phyloP scores from a whole-genome alignment of 2,113 vertebrate species.

The Corythornis vintsioides region DNA sequence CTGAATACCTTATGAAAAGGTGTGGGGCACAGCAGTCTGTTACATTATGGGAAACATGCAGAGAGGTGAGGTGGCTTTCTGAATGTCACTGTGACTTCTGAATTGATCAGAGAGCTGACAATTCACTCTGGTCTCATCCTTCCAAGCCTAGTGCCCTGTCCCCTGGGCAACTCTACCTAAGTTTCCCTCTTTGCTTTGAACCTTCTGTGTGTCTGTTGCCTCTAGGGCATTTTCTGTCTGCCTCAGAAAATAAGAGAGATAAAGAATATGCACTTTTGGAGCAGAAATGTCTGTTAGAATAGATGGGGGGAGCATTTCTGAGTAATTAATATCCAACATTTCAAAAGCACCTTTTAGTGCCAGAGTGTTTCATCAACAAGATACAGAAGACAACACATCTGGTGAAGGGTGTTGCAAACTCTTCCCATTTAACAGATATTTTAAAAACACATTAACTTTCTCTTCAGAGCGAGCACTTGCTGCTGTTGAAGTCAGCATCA shows the following conservation, averaged over 20 bases:
- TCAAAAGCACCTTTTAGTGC: neutral
- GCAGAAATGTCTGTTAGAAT: neutral
- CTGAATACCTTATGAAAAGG: neutral
- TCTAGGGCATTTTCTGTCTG: neutral
- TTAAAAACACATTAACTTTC: neutral
- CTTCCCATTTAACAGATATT: neutral
- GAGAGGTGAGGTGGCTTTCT: neutral
- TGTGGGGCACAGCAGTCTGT: neutral
- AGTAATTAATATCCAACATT: neutral
- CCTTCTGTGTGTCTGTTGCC: neutral
- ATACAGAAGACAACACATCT: neutral
- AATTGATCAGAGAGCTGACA: neutral
- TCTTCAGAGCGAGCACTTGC: neutral
- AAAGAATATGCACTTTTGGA: neutral
- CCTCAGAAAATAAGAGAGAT: neutral
- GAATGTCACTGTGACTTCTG: neutral
- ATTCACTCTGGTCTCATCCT: neutral
- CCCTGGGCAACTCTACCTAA: neutral
- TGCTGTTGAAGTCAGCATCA: neutral
- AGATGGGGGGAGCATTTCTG: neutral
- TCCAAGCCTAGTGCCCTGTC: neutral
- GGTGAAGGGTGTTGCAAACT: neutral
- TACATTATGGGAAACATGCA: neutral
- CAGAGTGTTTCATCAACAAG: neutral
- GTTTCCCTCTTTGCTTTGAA: neutral